Base-by-base conservation (phyloP, 2,797 vertebrate genomes). In the Spondyliosoma cantharus region DNA sequence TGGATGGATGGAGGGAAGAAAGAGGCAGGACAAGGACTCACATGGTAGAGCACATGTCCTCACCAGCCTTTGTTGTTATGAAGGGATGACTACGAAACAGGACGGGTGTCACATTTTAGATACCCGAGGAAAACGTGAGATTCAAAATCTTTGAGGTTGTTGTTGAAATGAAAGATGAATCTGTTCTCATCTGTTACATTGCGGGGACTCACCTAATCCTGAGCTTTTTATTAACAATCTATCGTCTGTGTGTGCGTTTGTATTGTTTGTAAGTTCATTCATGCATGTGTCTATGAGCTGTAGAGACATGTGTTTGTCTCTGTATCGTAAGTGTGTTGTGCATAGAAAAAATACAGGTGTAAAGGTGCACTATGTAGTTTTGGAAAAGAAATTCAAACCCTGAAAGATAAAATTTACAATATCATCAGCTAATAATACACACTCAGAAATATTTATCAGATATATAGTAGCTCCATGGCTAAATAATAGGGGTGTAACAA, bases 21-120 rank as follows among this genome's bases (percentile, higher is more conserved):
- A 64, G 22, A 74, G 77, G 63, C 48, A 67, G 58, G 64, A 63
- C 53, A 66, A 67, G 46, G 29, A 59, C 76, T 87, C 83, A 90
- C 82, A 76, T 86, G 85, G 78, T 81, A 25, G 13, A 57, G 68
- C 87, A 89, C 74, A 78, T 89, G 73, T 78, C 45, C 52, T 61
- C 42, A 49, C n/a, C 58, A 48, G 60, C 52, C 22, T 72, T 45
- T 81, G 7, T 49, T 63, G 25, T 70, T 57, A 79, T 20, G 25
- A 73, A 32, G 42, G 58, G 45, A 57, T 54, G 60, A 74, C 0
- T 4, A 14, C 22, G 53, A 58, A 29, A 42, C 24, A 25, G 61
- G 17, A 49, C 1, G 52, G 22, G 20, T 74, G 53, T 67, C 3
- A 12, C 52, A 59, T 43, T 50, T 17, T 25, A 66, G 25, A 68